Percentiles rank a stretch among this genome's conserved stretches.
Evolutionary conservation across 2,113 vertebrate species (phyloP).

Genomic region (Formicarius rufipectus): DNA sequence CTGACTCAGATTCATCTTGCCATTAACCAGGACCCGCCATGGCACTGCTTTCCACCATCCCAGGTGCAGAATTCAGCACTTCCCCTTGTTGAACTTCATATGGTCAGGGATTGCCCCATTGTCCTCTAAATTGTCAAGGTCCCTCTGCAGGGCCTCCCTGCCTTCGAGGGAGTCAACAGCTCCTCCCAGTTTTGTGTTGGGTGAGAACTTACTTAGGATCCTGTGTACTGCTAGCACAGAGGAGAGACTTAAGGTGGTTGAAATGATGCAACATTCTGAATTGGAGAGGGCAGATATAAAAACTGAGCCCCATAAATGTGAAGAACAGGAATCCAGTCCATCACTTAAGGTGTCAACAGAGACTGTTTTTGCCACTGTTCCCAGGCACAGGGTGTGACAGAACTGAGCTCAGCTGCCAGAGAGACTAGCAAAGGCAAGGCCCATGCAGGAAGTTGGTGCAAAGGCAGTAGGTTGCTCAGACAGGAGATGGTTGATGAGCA

Average conservation of each 20-base stretch:
- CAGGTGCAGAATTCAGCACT: not conserved
- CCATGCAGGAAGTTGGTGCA: accelerated
- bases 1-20: not conserved
- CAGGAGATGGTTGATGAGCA: not conserved
- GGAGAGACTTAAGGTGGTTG: not conserved
- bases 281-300: not conserved
- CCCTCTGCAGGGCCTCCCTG: not conserved
- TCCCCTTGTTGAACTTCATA: not conserved
- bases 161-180: not conserved
- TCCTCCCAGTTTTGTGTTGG: not conserved
- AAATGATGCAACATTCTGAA: not conserved
- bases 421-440: not conserved
- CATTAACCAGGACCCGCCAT: not conserved
- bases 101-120: not conserved
- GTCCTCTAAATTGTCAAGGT: not conserved
- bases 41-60: not conserved
- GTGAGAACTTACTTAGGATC: not conserved
- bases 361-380: not conserved
- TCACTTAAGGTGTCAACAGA: not conserved
- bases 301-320: not conserved
- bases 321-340: not conserved
- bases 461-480: not conserved
- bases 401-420: not conserved
- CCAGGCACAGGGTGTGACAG: not conserved
- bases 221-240: not conserved